Conservation (phyloP, 2,113 vertebrate species). For the Acanthisitta chloris region DNA sequence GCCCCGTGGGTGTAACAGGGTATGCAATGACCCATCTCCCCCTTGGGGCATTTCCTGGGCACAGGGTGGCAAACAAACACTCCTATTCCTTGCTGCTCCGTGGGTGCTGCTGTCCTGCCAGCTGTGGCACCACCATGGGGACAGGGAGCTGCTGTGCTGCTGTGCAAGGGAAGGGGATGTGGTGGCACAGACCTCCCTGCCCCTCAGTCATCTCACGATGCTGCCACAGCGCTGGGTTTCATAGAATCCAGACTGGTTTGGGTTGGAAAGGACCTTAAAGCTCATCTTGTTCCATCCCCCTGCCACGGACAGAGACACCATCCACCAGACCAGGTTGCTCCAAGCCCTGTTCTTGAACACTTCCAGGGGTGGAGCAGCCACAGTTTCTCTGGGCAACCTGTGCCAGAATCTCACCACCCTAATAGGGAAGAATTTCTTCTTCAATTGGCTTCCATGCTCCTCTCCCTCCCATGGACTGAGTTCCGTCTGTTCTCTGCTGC, state of each 20-base stretch:
- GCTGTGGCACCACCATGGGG: neutral
- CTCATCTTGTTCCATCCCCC: neutral
- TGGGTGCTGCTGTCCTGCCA: neutral
- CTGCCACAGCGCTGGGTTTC: neutral
- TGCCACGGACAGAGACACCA: neutral
- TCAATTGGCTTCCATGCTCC: fast-evolving
- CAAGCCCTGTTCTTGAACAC: neutral
- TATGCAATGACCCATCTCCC: neutral
- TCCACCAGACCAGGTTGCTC: neutral
- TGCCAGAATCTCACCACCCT: neutral
- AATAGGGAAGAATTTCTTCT: neutral
- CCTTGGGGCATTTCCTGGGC: neutral
- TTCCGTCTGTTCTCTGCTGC: neutral
- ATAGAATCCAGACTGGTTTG: neutral
- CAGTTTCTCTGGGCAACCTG: neutral
- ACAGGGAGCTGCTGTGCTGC: neutral
- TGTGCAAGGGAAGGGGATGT: neutral
- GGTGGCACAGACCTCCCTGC: neutral
- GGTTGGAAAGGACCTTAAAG: neutral
- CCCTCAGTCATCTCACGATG: neutral
- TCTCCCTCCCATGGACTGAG: fast-evolving
- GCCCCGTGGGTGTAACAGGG: neutral
- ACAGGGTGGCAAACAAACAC: neutral
- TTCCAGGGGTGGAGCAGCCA: neutral
- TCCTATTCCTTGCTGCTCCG: neutral